Conservation (phyloP, 92 coral and sea anemone genomes). For the Umimayanthus chanpuru region DNA sequence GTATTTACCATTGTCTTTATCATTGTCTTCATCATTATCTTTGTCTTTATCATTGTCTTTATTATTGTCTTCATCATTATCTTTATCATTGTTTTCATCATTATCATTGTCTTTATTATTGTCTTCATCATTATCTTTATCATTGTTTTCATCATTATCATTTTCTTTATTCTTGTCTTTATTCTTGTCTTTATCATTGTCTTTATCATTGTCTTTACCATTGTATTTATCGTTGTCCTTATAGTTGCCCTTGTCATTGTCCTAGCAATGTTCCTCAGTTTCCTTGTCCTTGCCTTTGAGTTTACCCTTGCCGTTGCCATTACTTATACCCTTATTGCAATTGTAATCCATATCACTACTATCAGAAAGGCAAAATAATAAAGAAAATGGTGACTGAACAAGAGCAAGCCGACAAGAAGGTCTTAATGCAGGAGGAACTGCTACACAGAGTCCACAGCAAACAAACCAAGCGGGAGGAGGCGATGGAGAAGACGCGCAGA, state of each 20-base stretch:
- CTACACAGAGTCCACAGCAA: constrained; percentile 71
- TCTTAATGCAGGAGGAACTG: constrained; percentile 91
- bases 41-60: not conserved
- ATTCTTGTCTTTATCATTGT: too few species aligned
- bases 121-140: too few species aligned
- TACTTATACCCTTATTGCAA: not conserved
- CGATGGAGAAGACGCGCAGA: constrained; percentile 79
- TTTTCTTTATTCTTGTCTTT: too few species aligned
- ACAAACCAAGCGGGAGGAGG: constrained; percentile 65
- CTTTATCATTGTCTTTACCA: too few species aligned
- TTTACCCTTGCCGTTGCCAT: not conserved
- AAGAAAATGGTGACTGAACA: constrained; percentile 61
- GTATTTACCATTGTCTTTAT: too few species aligned
- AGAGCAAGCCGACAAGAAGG: constrained; percentile 73
- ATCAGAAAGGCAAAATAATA: constrained; percentile 70
- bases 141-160: too few species aligned
- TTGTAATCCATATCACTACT: not conserved
- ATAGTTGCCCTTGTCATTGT: not conserved
- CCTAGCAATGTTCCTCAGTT: not conserved
- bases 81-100: not conserved
- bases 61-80: not conserved
- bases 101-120: not conserved
- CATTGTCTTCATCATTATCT: too few species aligned
- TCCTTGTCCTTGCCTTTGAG: not conserved
- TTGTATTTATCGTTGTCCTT: too few species aligned